These are phyloP conservation scores for Panagrolaimus sp. DNA, from an alignment of 1,140 invertebrate genomes.

Conservation along the genomic window DNA sequence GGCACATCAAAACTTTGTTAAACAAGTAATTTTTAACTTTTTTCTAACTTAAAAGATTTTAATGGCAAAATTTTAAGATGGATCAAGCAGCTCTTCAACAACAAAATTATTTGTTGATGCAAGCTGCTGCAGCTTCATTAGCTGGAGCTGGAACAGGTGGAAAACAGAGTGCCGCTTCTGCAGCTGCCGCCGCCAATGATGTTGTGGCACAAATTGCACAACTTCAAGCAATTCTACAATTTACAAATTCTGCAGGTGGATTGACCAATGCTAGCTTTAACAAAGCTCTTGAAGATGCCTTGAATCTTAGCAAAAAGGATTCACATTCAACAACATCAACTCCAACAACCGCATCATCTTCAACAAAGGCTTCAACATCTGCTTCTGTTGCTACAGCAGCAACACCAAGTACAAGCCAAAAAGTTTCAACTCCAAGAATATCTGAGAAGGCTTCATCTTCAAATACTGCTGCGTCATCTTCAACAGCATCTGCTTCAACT, in stretches of 20 bases:
- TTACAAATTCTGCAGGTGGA: not conserved
- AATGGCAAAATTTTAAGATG: not conserved
- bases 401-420: no score
- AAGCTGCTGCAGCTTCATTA: not conserved
- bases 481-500: not conserved
- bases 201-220: not conserved
- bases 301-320: conserved; percentile 33
- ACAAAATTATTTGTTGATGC: conserved; percentile 13
- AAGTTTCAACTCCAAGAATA: no score
- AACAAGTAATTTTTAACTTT: conserved; percentile 1
- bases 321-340: conserved; percentile 28
- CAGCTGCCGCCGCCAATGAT: conserved; percentile 17
- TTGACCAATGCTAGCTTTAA: conserved; percentile 8
- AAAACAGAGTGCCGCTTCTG: conserved; percentile 14
- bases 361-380: conserved; percentile 21
- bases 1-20: conserved; percentile 1
- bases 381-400: conserved; percentile 19
- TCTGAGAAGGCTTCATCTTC: not conserved
- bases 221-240: not conserved
- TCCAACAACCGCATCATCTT: conserved; percentile 21
- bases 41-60: not conserved
- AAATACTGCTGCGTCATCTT: not conserved
- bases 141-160: conserved; percentile 10
- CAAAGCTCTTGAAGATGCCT: conserved; percentile 23
- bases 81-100: conserved; percentile 1